Evolutionary conservation across 2,113 vertebrate species (phyloP).

Genomic region (Prolemur simus): DNA sequence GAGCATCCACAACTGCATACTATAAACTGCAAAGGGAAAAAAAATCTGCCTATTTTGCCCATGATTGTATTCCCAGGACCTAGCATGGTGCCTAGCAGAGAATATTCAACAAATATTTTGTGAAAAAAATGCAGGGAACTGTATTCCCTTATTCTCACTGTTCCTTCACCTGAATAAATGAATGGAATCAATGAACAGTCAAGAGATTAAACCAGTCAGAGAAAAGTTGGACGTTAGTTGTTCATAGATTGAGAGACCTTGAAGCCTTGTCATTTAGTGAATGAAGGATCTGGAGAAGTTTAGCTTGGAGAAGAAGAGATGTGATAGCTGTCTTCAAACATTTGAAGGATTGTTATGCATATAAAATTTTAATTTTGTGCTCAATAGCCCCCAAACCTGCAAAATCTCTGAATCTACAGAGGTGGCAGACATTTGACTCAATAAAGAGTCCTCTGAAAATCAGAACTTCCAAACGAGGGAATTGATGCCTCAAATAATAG

Average conservation of each 20-base stretch:
- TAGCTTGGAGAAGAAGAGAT: background rate
- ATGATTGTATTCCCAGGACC: background rate
- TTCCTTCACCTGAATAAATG: background rate
- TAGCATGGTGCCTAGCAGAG: background rate
- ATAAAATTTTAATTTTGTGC: slow-evolving; percentile 1
- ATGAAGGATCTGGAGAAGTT: background rate
- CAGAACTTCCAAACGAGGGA: background rate
- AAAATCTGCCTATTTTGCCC: background rate
- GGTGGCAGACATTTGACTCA: background rate
- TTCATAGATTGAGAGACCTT: background rate
- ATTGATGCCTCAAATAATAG: background rate
- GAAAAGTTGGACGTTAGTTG: background rate
- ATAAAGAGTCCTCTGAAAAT: background rate
- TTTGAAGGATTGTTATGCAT: background rate
- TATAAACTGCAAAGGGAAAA: background rate
- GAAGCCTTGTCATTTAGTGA: background rate
- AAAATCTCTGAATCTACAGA: background rate
- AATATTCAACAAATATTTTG: background rate
- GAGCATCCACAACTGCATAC: background rate
- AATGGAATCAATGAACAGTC: background rate
- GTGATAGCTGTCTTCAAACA: background rate
- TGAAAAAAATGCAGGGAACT: background rate
- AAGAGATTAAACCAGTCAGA: background rate
- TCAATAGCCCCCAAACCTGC: background rate
- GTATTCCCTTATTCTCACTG: background rate